phyloP scores from a whole-genome alignment of 2,797 vertebrate genomes.

The Discoglossus pictus region DNA sequence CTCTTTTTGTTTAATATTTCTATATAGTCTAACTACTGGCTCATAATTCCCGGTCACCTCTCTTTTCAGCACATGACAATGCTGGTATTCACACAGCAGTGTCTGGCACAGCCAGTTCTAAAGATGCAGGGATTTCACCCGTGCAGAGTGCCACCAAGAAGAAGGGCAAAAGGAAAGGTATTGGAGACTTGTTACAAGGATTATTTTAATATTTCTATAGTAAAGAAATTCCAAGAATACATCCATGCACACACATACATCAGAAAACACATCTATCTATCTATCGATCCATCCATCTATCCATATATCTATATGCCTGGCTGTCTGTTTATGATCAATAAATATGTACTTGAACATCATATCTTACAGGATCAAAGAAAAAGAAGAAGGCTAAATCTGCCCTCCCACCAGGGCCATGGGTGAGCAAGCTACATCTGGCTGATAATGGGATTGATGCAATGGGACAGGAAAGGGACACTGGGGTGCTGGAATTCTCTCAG shows the following conservation, averaged over 20 bases:
- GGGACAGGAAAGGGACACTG: conserved; percentile 48
- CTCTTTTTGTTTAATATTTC: too few species aligned
- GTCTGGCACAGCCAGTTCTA: conserved; percentile 20
- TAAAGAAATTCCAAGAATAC: too few species aligned
- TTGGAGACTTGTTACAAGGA: neutral
- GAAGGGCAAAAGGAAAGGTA: conserved; percentile 53
- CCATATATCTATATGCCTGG: too few species aligned
- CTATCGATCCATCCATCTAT: too few species aligned
- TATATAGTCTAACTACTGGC: too few species aligned
- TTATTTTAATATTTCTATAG: neutral
- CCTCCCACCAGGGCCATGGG: conserved; percentile 56
- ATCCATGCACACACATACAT: too few species aligned
- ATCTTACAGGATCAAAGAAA: conserved; percentile 52
- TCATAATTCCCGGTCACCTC: too few species aligned
- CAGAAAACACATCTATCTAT: too few species aligned
- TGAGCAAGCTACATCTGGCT: conserved; percentile 61
- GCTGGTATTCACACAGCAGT: conserved; percentile 32
- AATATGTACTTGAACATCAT: too few species aligned
- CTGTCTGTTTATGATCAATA: too few species aligned
- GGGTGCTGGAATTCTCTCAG: conserved; percentile 55
- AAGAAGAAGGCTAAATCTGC: conserved; percentile 50
- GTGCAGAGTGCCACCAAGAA: conserved; percentile 35
- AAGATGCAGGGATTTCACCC: conserved; percentile 19
- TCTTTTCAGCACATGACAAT: conserved; percentile 22
- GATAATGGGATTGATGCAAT: conserved; percentile 65